Percentiles rank a stretch among this genome's conserved stretches.
Evolutionary conservation across 92 coral and sea anemone species (phyloP).

Genomic region (Hydrozoanthus gracilis): DNA sequence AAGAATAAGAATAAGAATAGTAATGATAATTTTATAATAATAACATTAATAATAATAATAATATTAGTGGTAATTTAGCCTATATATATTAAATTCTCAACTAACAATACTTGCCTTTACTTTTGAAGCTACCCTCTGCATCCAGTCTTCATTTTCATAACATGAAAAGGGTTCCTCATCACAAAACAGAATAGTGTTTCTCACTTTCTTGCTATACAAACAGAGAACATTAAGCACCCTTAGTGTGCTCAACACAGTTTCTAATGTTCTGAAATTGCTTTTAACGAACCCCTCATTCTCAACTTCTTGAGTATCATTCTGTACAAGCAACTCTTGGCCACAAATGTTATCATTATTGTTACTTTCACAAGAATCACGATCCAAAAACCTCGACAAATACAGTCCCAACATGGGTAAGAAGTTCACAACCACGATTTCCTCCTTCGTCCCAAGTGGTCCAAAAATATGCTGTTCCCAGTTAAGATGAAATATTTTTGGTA

Average conservation of each 20-base stretch:
- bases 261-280: slow-evolving; percentile 47
- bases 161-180: slow-evolving; percentile 39
- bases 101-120: slow-evolving; percentile 9
- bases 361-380: slow-evolving; percentile 22
- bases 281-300: slow-evolving; percentile 43
- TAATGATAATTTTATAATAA: too few species aligned
- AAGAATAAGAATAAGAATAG: too few species aligned
- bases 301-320: slow-evolving; percentile 52
- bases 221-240: slow-evolving; percentile 72
- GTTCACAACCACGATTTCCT: slow-evolving; percentile 46
- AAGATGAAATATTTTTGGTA: neutral
- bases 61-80: too few species aligned
- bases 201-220: slow-evolving; percentile 63
- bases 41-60: too few species aligned
- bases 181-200: slow-evolving; percentile 44
- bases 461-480: slow-evolving; percentile 11
- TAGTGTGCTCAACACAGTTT: slow-evolving; percentile 58
- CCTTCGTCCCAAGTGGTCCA: neutral
- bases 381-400: slow-evolving; percentile 64
- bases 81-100: neutral
- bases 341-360: slow-evolving; percentile 39
- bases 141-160: neutral
- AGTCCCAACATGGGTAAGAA: slow-evolving; percentile 74
- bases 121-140: slow-evolving; percentile 16
- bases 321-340: slow-evolving; percentile 53